phyloP scores from a whole-genome alignment of 2,797 vertebrate species.

The Apogon talboti region DNA sequence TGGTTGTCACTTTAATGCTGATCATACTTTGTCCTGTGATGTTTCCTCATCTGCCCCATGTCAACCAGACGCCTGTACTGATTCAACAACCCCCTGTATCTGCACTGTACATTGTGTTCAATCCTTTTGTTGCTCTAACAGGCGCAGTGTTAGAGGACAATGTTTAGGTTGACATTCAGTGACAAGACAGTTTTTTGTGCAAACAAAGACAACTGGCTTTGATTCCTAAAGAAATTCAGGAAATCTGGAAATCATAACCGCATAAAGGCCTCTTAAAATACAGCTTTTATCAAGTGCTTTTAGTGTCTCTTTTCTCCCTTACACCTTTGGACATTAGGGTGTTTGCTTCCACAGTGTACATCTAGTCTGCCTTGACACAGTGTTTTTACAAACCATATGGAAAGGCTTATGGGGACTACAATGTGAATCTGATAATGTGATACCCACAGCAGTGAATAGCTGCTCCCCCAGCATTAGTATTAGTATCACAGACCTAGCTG shows the following conservation, averaged over 20 bases:
- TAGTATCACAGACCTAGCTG: slow-evolving; percentile 69
- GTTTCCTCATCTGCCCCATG: slow-evolving; percentile 67
- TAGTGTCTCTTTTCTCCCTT: slow-evolving; percentile 45
- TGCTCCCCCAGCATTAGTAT: slow-evolving; percentile 65
- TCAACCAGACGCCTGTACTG: slow-evolving; percentile 48
- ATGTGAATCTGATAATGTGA: slow-evolving; percentile 74
- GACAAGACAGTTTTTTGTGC: slow-evolving; percentile 24
- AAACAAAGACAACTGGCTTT: slow-evolving; percentile 31
- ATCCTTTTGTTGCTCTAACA: slow-evolving; percentile 32
- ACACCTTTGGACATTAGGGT: slow-evolving; percentile 59
- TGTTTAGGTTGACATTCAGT: slow-evolving; percentile 11
- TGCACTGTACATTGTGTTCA: background rate
- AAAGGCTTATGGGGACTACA: slow-evolving; percentile 70
- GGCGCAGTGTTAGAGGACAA: slow-evolving; percentile 15
- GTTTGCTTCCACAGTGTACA: slow-evolving; percentile 47
- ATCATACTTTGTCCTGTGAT: slow-evolving; percentile 66
- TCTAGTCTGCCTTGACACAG: slow-evolving; percentile 42
- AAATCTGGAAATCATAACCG: slow-evolving; percentile 62
- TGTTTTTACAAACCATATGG: slow-evolving; percentile 76
- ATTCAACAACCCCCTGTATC: slow-evolving; percentile 41
- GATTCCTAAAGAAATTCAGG: slow-evolving; percentile 22
- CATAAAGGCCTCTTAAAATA: slow-evolving; percentile 18
- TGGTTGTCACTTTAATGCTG: slow-evolving; percentile 57
- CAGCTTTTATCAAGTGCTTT: slow-evolving; percentile 19
- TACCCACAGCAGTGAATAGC: slow-evolving; percentile 63